A percentile compares a stretch with the other conserved stretches of the same genome.
Conservation (phyloP, 2,888 invertebrate species). For the Nemapogon koenigi region DNA sequence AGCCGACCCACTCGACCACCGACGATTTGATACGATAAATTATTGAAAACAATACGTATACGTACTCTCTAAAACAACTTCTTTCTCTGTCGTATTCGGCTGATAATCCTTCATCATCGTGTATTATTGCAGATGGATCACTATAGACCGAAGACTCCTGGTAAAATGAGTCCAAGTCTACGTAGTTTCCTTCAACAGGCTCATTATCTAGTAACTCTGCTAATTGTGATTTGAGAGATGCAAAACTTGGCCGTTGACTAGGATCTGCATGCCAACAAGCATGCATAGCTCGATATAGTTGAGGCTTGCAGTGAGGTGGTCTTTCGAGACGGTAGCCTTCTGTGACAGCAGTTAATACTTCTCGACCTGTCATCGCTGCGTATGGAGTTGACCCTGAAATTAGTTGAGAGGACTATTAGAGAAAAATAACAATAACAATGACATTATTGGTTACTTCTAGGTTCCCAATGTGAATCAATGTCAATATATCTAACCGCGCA, state of each 20-base stretch:
- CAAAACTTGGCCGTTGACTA: conserved; percentile 74
- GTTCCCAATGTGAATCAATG: too few relatives aligned
- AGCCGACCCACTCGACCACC: too few relatives aligned
- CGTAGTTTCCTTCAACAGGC: conserved; percentile 69
- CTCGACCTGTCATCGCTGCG: conserved; percentile 82
- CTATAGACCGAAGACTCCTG: conserved; percentile 67
- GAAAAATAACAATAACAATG: too few relatives aligned
- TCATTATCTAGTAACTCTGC: conserved; percentile 68
- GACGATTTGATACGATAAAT: neutral
- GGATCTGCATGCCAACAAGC: conserved; percentile 73
- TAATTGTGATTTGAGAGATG: conserved; percentile 63
- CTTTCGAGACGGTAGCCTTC: conserved; percentile 80
- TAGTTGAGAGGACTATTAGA: too few relatives aligned
- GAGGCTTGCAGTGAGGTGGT: conserved; percentile 78
- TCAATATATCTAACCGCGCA: too few relatives aligned
- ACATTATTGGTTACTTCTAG: too few relatives aligned
- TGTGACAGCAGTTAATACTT: conserved; percentile 81
- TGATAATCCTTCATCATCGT: conserved; percentile 54
- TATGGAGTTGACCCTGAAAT: conserved; percentile 82
- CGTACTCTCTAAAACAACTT: conserved; percentile 52
- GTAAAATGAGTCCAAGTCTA: conserved; percentile 72
- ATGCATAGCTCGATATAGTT: conserved; percentile 55
- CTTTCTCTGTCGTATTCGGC: conserved; percentile 55
- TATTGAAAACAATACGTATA: conserved; percentile 15
- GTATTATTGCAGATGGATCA: conserved; percentile 57